phyloP scores from a whole-genome alignment of 2,113 vertebrate genomes.

The Lanius collurio region DNA sequence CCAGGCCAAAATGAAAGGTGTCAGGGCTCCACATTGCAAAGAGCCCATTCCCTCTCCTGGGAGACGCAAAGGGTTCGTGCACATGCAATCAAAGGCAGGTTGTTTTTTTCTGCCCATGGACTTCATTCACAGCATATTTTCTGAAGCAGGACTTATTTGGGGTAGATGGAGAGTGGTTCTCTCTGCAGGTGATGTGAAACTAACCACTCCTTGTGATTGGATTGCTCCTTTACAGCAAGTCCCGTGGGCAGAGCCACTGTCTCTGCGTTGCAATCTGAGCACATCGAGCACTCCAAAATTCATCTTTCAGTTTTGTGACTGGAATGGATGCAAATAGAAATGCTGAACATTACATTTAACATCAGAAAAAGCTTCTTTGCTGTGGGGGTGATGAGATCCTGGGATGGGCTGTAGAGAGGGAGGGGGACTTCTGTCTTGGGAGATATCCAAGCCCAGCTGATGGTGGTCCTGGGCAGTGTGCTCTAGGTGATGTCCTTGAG shows the following conservation, averaged over 20 bases:
- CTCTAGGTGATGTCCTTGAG: background rate
- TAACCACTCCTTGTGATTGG: background rate
- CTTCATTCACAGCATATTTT: background rate
- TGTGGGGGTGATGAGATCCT: background rate
- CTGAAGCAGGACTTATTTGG: background rate
- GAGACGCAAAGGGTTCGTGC: background rate
- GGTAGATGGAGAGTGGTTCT: background rate
- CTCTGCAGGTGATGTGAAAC: background rate
- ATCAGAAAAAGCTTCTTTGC: background rate
- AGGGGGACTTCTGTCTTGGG: background rate
- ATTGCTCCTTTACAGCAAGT: background rate
- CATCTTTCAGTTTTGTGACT: background rate
- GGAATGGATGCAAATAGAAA: background rate
- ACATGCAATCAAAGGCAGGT: background rate
- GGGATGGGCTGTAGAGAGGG: background rate
- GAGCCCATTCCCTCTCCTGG: background rate
- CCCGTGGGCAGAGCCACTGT: rapidly evolving
- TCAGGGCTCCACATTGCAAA: background rate
- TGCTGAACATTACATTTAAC: background rate
- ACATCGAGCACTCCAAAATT: background rate
- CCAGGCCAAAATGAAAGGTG: background rate
- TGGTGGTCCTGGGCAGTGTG: background rate
- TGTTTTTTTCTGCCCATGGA: background rate
- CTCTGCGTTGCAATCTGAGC: background rate
- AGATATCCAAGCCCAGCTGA: rapidly evolving